A percentile compares a stretch with the other conserved stretches of the same genome.
Conservation (phyloP, 2,797 vertebrate species). For the Lutjanus argentimaculatus region DNA sequence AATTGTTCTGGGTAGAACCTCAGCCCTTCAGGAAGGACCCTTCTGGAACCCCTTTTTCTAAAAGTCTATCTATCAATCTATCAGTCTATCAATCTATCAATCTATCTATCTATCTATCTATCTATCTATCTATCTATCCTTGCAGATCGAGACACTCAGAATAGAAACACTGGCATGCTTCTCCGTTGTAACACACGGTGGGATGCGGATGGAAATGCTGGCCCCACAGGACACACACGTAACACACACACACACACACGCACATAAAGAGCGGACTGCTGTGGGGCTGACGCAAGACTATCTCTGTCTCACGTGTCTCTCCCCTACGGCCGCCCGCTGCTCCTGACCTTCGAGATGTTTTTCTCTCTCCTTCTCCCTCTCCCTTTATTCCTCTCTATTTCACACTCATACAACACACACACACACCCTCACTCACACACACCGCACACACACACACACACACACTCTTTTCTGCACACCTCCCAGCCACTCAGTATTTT, state of each 20-base stretch:
- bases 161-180: slow-evolving; percentile 70
- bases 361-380: slow-evolving; percentile 82
- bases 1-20: no score
- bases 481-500: slow-evolving; percentile 78
- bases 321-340: slow-evolving; percentile 87
- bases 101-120: slow-evolving; percentile 42
- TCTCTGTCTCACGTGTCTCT: slow-evolving; percentile 86
- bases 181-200: slow-evolving; percentile 73
- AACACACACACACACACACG: slow-evolving; percentile 43
- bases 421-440: slow-evolving; percentile 8
- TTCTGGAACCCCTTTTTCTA: no score
- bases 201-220: slow-evolving; percentile 82
- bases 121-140: slow-evolving; percentile 40
- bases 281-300: slow-evolving; percentile 87
- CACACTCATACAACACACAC: slow-evolving; percentile 68
- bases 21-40: no score
- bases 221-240: slow-evolving; percentile 80
- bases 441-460: slow-evolving; percentile 31
- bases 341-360: slow-evolving; percentile 90
- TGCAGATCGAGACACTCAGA: slow-evolving; percentile 53
- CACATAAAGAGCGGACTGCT: slow-evolving; percentile 77
- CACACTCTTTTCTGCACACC: slow-evolving; percentile 62
- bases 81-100: slow-evolving; percentile 42
- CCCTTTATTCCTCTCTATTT: slow-evolving; percentile 84
- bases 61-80: slow-evolving; percentile 30